These are phyloP conservation scores for Acleris literana DNA, from an alignment of 2,888 invertebrate species.

Conservation along the genomic window DNA sequence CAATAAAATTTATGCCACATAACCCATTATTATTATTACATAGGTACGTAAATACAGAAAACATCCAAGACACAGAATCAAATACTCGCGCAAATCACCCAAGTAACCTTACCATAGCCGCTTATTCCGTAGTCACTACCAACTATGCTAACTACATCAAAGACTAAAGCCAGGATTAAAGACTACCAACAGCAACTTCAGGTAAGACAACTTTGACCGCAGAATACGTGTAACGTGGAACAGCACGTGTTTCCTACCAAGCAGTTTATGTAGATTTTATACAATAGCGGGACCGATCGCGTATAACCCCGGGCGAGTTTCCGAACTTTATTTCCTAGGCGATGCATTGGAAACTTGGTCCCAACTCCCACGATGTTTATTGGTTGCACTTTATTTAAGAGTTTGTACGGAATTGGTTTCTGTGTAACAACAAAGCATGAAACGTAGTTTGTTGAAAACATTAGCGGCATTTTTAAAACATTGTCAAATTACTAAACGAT, in stretches of 20 bases:
- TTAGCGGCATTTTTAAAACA: no score
- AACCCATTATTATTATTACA: no score
- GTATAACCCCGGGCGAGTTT: conserved; percentile 9
- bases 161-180: no score
- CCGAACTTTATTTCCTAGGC: conserved; percentile 27
- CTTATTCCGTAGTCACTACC: no score
- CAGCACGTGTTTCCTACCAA: conserved; percentile 7
- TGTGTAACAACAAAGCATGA: not conserved
- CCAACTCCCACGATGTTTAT: conserved; percentile 19
- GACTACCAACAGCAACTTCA: not conserved
- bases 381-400: conserved; percentile 16
- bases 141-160: no score
- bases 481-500: no score
- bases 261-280: conserved; percentile 30
- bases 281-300: conserved; percentile 25
- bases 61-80: no score
- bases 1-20: no score
- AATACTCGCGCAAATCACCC: no score
- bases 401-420: not conserved
- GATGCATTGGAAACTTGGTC: conserved; percentile 21
- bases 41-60: no score
- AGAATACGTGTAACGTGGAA: not conserved
- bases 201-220: not conserved
- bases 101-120: no score
- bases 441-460: no score